Evolutionary conservation across 2,113 vertebrate genomes (phyloP), one percentile per base, ranked within the genome.

Genomic region (Peromyscus polionotus): DNA sequence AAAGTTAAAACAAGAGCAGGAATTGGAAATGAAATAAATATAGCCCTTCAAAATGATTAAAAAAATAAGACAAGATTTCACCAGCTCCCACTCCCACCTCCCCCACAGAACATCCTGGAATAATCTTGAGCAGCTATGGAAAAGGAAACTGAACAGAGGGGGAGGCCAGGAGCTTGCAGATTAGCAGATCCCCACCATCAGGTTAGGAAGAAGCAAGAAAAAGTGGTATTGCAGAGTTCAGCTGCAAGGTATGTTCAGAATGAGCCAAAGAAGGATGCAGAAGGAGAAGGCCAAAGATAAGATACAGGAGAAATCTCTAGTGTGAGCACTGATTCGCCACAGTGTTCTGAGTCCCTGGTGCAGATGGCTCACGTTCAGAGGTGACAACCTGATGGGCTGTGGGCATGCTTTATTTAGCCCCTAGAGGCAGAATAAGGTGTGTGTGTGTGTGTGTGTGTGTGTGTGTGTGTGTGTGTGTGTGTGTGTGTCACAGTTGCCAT

Each of bases 21-120:
- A 93, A 59, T 72, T 95, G 33, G 54, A 81, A 96, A 54, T 76
- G 91, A 94, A 93, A 81, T 86, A 81, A 84, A 96, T 81, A 89
- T 24, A 97, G 72, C 93, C 76, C 65, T 91, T 97, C 83, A 68
- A 73, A 94, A 91, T 70, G 51, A 63, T 61, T 16, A 31, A 48
- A 86, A 86, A 48, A 87, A 93, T 75, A 33, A 61, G 42, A 86
- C 91, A 51, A 80, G 42, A 57, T 79, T 75, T 39, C 54, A 61
- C 26, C 22, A 76, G 42, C 83, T 65, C n/a, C 63, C 70, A 95
- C 39, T 59, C 70, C 45, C 31, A 11, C 79, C 42, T 88, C 61
- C 70, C 84, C 31, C 8, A 67, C 7, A 81, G 94, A 39, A 6
- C 48, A 88, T 31, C 31, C 59, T 88, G 84, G 87, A 76, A 72